Base-by-base conservation (phyloP, 1,140 invertebrate genomes). In the Nephila pilipes region DNA sequence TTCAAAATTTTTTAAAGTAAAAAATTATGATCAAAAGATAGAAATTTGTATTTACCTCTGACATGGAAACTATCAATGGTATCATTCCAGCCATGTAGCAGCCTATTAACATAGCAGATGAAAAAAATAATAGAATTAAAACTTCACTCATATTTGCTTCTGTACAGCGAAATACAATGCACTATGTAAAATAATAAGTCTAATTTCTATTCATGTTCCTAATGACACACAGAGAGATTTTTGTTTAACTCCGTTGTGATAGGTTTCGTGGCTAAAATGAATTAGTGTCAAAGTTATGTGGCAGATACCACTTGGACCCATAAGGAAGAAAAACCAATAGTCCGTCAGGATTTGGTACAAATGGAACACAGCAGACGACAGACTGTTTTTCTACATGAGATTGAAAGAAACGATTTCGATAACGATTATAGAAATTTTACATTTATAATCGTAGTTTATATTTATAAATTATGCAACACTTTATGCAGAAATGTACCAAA, bases 51-150 rank as follows among this genome's bases (percentile, higher is more conserved):
- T 95, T 96, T 97, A 99, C 99, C 97, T 99, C 99, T 75, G 98
- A 99, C 95, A 99, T 97, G 94, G 97, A 97, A 95, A 99, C 97
- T 91, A 99, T 97, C 93, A 99, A 96, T 38, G 99, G 99, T 94
- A 99, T 97, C 92, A 97, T 98, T 80, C 99, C 99, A 94, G 98
- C 97, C 54, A 99, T 95, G 96, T 99, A 99, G 92, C 98, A 99
- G 1, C 99, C 99, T 69, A 99, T 96, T 83, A 99, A 96, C 99
- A 99, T 99, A 81, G 99, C 97, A 92, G 98, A 94, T 32, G 97
- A 97, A 2, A 95, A 85, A 75, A 94, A 83, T 14, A 95, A 80
- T 29, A 95, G 94, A 1, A 94, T 65, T 60, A 90, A 79, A 36
- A 95, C 60, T 91, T 94, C 85, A 60, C 95, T 90, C 94, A 95